A percentile compares a stretch with the other conserved stretches of the same genome.
phyloP scores from a whole-genome alignment of 2,888 invertebrate species.

The Periphyllus acericola region DNA sequence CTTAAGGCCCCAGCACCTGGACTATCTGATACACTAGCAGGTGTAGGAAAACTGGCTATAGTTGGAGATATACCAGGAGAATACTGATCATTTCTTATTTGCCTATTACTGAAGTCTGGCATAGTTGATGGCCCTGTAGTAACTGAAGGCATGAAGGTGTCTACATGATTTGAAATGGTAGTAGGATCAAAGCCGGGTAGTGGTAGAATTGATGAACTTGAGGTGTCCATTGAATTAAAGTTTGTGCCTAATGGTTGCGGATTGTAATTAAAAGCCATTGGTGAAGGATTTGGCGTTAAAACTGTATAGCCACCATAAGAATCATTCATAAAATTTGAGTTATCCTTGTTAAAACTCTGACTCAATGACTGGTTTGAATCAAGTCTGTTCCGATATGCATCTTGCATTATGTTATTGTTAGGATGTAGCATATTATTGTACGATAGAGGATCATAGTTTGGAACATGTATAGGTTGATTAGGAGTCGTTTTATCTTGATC shows the following conservation, averaged over 20 bases:
- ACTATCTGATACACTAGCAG: constrained; percentile 57
- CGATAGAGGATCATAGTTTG: constrained; percentile 38
- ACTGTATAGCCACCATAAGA: constrained; percentile 58
- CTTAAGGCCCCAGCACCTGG: constrained; percentile 48
- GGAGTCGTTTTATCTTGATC: constrained; percentile 50
- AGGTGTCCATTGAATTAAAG: constrained; percentile 50
- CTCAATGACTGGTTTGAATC: constrained; percentile 45
- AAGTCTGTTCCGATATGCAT: constrained; percentile 44
- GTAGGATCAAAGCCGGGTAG: constrained; percentile 48
- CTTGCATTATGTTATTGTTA: constrained; percentile 52
- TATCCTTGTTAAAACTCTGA: constrained; percentile 54
- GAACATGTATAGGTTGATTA: constrained; percentile 51
- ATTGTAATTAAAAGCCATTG: constrained; percentile 57
- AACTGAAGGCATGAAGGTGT: constrained; percentile 41
- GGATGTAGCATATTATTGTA: constrained; percentile 59
- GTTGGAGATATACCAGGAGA: constrained; percentile 58
- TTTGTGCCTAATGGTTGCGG: constrained; percentile 45
- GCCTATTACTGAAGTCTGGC: constrained; percentile 51
- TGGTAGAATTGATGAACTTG: constrained; percentile 47
- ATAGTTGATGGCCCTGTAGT: constrained; percentile 42
- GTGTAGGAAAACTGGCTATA: constrained; percentile 60
- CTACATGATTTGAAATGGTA: constrained; percentile 50
- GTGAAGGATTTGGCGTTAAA: constrained; percentile 56
- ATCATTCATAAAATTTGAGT: constrained; percentile 52
- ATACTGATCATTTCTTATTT: constrained; percentile 61